Conservation (phyloP, 2,888 invertebrate species). For the Nineta flava region DNA sequence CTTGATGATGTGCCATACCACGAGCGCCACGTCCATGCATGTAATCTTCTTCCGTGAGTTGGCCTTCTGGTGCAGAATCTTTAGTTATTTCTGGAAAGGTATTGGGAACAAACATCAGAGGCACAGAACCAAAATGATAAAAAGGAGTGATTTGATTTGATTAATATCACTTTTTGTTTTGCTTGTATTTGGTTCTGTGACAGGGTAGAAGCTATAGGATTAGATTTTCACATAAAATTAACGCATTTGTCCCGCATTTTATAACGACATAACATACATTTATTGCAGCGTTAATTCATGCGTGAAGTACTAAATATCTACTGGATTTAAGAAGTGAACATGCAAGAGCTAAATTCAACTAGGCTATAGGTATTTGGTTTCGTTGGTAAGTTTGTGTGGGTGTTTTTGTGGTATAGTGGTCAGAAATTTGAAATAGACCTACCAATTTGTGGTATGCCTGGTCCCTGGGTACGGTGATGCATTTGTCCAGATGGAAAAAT, state of each 20-base stretch:
- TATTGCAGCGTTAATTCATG: too few relatives aligned
- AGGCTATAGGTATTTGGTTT: too few relatives aligned
- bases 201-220: neutral
- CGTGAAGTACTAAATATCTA: too few relatives aligned
- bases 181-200: conserved; percentile 1
- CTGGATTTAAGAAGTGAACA: too few relatives aligned
- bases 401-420: too few relatives aligned
- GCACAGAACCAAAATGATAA: conserved; percentile 4
- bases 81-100: conserved; percentile 59
- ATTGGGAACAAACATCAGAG: conserved; percentile 2
- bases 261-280: too few relatives aligned
- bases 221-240: neutral
- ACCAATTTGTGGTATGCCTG: conserved; percentile 29
- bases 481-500: conserved; percentile 41
- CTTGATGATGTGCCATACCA: conserved; percentile 20
- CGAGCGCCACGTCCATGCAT: conserved; percentile 28
- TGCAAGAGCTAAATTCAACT: too few relatives aligned
- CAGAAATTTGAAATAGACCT: conserved; percentile 10
- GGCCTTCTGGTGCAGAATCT: conserved; percentile 52
- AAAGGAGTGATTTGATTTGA: neutral
- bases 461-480: conserved; percentile 21
- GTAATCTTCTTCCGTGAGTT: conserved; percentile 53
- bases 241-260: too few relatives aligned
- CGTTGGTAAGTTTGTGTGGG: too few relatives aligned
- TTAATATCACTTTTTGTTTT: neutral